Percentiles rank a stretch among this genome's conserved stretches.
phyloP scores from a whole-genome alignment of 1,140 invertebrate genomes.

The Megalopta genalis region DNA sequence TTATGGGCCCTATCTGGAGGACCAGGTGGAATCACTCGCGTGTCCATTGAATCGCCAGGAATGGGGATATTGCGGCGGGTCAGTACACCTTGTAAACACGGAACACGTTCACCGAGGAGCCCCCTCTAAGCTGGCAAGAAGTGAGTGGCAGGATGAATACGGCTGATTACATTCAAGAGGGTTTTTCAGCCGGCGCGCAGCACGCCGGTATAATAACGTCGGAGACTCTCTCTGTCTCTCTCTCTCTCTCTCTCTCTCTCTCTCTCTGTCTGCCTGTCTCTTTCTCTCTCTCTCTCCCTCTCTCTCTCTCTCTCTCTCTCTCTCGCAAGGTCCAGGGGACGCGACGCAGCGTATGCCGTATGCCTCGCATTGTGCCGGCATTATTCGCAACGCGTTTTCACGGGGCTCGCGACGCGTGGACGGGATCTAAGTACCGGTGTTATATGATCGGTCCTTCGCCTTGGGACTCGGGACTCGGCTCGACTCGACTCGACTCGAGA shows the following conservation, averaged over 20 bases:
- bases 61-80: constrained; percentile 47
- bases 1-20: too few relatives aligned
- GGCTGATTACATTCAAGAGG: constrained; percentile 52
- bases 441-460: constrained; percentile 24
- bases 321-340: background rate
- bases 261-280: background rate
- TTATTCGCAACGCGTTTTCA: constrained; percentile 39
- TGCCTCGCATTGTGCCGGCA: constrained; percentile 34
- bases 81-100: constrained; percentile 51
- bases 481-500: too few relatives aligned
- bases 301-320: background rate
- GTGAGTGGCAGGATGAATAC: constrained; percentile 53
- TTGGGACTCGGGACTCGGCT: background rate
- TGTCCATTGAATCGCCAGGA: constrained; percentile 35
- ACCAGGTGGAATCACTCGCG: constrained; percentile 12
- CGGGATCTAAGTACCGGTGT: constrained; percentile 30
- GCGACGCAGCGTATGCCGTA: constrained; percentile 38
- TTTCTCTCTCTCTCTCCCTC: background rate
- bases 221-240: background rate
- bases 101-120: constrained; percentile 29
- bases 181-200: constrained; percentile 40
- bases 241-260: background rate
- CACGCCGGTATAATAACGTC: constrained; percentile 47
- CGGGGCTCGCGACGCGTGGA: constrained; percentile 30
- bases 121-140: constrained; percentile 50